Base-by-base conservation (phyloP, 2,797 vertebrate species). In the Tokudaia muenninki region DNA sequence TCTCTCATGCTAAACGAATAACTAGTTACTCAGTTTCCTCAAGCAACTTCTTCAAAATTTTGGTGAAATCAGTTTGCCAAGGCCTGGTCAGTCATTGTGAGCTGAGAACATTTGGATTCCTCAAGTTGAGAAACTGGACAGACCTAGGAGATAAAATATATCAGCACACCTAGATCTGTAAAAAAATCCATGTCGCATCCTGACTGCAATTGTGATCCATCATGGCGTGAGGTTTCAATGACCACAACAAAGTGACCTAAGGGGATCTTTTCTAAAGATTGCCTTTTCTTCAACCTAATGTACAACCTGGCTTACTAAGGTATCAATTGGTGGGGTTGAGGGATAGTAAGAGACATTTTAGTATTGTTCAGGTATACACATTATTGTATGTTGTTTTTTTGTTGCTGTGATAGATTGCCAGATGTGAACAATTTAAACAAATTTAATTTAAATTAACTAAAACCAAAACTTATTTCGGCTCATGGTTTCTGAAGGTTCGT, bases 1-100 rank as follows among this genome's bases (percentile, higher is more conserved):
- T 86, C 86, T 95, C 89, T 94, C 74, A 34, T 94, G 91, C 47
- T 87, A 94, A 97, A 63, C 86, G 79, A 92, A 70, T 89, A 94
- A 96, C 61, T 52, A 90, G 87, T 83, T 63, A 79, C 92, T 92
- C 65, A 82, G 59, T 16, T 50, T 96, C 55, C 52, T 90, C 2
- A 2, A 94, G 55, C 31, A 80, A 80, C 86, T 94, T 95, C 82
- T 93, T 97, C 31, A 81, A 70, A 83, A 94, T 75, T 95, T 77
- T 81, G 81, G 63, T 89, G 74, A 91, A 95, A 80, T 94, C n/a
- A 65, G 1, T 74, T 94, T 92, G 55, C 57, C 14, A 67, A 90
- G 63, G 61, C 26, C 44, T 67, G 29, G 47, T 92, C 13, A 75
- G 26, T 29, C 19, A 59, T 75, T 67, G 41, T 77, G 78, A 82